A percentile compares a stretch with the other conserved stretches of the same genome.
Evolutionary conservation across 2,113 vertebrate genomes (phyloP).

Genomic region (Illadopsis cleaveri): DNA sequence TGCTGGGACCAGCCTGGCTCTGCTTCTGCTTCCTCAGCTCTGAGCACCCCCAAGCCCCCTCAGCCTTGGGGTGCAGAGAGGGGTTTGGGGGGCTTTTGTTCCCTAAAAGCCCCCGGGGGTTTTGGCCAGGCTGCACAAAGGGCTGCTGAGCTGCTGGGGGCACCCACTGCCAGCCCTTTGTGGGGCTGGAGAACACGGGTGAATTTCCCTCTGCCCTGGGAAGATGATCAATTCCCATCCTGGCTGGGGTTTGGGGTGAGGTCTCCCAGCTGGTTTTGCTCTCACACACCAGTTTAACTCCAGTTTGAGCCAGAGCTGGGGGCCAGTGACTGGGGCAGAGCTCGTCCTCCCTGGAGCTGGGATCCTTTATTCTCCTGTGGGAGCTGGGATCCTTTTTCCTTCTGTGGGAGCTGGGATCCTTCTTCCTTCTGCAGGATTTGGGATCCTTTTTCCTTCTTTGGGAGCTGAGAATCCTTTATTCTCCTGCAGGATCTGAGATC

Average conservation of each 20-base stretch:
- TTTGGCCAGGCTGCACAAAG: neutral
- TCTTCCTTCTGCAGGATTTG: neutral
- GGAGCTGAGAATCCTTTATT: no score
- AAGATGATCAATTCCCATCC: fast-evolving
- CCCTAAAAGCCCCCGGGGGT: fast-evolving
- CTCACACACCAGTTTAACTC: neutral
- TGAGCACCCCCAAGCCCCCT: neutral
- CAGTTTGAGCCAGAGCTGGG: neutral
- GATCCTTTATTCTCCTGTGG: neutral
- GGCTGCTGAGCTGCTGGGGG: neutral
- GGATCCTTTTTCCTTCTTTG: neutral
- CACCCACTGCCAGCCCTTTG: fast-evolving
- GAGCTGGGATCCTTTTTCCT: neutral
- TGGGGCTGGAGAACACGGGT: neutral
- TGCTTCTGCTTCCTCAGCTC: neutral
- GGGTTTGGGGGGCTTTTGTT: neutral
- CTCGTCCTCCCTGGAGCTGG: neutral
- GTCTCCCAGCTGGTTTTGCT: neutral
- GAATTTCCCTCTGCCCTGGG: neutral
- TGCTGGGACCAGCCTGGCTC: neutral
- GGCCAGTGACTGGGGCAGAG: neutral
- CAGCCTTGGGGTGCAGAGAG: neutral
- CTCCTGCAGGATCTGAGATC: neutral
- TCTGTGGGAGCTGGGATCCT: neutral
- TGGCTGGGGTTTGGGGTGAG: neutral